Evolutionary conservation across 2,888 invertebrate genomes (phyloP).

Genomic region (Morpho achilles): DNA sequence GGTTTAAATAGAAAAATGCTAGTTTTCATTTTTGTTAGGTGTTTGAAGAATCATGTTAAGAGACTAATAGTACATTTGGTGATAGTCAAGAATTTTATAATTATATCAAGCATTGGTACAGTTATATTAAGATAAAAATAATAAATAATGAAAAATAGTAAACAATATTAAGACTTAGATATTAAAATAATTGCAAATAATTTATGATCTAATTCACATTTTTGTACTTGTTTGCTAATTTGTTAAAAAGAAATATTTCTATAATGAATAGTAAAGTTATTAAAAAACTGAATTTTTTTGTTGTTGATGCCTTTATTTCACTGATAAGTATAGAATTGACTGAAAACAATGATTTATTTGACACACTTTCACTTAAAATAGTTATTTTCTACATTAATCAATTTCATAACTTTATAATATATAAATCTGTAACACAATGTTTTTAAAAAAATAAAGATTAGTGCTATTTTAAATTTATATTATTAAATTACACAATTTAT

Average conservation of each 20-base stretch:
- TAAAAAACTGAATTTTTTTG: slow-evolving; percentile 26
- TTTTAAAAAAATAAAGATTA: slow-evolving; percentile 78
- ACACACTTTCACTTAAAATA: slow-evolving; percentile 71
- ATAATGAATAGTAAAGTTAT: slow-evolving; percentile 21
- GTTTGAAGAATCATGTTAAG: slow-evolving; percentile 6
- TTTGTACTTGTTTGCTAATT: slow-evolving; percentile 15
- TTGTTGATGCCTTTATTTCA: slow-evolving; percentile 72
- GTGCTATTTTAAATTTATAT: slow-evolving; percentile 71
- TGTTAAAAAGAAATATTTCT: slow-evolving; percentile 19
- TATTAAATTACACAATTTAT: slow-evolving; percentile 75
- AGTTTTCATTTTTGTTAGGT: slow-evolving; percentile 21
- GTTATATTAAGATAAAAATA: slow-evolving; percentile 3
- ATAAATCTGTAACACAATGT: slow-evolving; percentile 75
- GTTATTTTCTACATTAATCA: slow-evolving; percentile 67
- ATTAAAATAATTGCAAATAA: slow-evolving; percentile 13
- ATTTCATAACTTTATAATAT: slow-evolving; percentile 74
- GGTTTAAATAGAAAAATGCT: slow-evolving; percentile 26
- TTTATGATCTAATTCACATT: slow-evolving; percentile 12
- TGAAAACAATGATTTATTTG: slow-evolving; percentile 76
- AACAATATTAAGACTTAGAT: slow-evolving; percentile 10
- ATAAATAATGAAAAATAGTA: neutral
- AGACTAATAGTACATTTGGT: slow-evolving; percentile 18
- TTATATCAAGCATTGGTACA: neutral
- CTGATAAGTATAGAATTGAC: slow-evolving; percentile 76
- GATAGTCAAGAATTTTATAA: slow-evolving; percentile 18